Conservation (phyloP, 1,140 invertebrate genomes). For the Drosophila sucinea region DNA sequence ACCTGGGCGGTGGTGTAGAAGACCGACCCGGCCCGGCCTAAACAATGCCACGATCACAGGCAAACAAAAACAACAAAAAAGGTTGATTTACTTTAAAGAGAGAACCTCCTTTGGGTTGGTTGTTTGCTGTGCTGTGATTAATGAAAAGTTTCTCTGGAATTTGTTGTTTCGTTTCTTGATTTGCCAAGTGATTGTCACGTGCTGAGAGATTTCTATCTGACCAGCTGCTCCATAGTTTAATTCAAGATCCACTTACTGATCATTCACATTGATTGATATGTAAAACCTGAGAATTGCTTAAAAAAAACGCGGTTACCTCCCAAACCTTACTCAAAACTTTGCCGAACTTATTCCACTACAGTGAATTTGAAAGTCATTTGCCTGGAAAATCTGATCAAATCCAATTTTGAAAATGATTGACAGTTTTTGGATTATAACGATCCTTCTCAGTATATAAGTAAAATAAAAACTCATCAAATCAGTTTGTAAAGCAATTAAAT, state of each 20-base stretch:
- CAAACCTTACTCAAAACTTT: neutral
- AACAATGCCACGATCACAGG: conserved; percentile 39
- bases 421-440: neutral
- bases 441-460: too few species aligned
- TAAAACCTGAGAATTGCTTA: neutral
- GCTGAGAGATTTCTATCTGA: conserved; percentile 16
- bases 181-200: conserved; percentile 47
- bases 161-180: conserved; percentile 20
- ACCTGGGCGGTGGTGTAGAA: conserved; percentile 30
- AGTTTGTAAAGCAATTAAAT: too few species aligned
- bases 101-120: conserved; percentile 18
- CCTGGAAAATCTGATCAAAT: neutral
- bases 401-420: neutral
- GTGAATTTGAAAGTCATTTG: neutral
- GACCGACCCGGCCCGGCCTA: neutral
- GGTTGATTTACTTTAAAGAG: conserved; percentile 61
- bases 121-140: conserved; percentile 63
- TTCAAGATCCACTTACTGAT: conserved; percentile 14
- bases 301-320: neutral
- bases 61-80: conserved; percentile 21
- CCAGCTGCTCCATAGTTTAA: neutral
- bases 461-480: too few species aligned
- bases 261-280: neutral
- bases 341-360: neutral
- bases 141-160: conserved; percentile 42